These are phyloP conservation scores for Eutolmus rufibarbis DNA, from an alignment of 2,888 invertebrate species.

Conservation along the genomic window DNA sequence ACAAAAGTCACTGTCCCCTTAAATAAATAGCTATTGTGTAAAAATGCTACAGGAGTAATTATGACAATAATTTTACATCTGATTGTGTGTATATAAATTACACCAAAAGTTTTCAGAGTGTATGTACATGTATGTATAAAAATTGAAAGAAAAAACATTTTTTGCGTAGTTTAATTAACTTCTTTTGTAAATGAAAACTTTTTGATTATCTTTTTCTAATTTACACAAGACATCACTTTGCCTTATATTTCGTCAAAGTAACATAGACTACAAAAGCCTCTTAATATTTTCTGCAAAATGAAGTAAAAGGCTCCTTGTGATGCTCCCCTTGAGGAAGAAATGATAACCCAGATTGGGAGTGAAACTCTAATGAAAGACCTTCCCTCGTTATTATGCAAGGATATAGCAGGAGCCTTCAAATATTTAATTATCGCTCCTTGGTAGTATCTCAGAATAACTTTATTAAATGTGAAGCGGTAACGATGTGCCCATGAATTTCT, in stretches of 20 bases:
- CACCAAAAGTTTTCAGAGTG: too few species aligned
- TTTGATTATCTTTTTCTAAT: not conserved
- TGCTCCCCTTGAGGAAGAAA: not conserved
- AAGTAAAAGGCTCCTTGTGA: not conserved
- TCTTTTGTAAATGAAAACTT: too few species aligned
- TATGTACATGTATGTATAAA: too few species aligned
- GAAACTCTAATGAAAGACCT: not conserved
- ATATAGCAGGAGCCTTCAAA: not conserved
- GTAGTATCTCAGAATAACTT: not conserved
- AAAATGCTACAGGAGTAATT: too few species aligned
- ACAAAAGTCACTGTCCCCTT: too few species aligned
- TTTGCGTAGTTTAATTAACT: too few species aligned
- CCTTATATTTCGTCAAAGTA: not conserved
- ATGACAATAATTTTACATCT: too few species aligned
- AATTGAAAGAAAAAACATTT: too few species aligned
- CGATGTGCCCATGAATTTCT: not conserved
- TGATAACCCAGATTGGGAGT: not conserved
- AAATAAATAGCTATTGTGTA: too few species aligned
- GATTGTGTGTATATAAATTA: too few species aligned
- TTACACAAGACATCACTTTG: not conserved
- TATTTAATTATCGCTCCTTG: not conserved
- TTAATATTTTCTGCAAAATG: not conserved
- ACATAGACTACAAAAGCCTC: not conserved
- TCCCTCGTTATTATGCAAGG: not conserved
- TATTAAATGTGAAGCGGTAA: not conserved